phyloP scores from a whole-genome alignment of 2,888 invertebrate species.

The Drymonia ruficornis region DNA sequence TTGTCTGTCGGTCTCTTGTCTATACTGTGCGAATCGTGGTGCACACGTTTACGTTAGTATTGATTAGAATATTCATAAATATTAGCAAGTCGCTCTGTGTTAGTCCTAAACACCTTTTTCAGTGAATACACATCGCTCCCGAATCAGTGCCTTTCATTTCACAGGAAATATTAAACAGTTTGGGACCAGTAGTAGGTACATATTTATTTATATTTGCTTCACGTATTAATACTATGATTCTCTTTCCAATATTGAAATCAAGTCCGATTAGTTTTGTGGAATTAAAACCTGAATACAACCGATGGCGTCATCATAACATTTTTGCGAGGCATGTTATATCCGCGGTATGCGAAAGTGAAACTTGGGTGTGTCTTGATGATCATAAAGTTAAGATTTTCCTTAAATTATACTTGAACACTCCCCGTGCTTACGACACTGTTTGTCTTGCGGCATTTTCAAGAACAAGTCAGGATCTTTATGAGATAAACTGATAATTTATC shows the following conservation, averaged over 20 bases:
- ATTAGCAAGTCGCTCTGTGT: too few species aligned
- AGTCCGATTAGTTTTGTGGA: not conserved
- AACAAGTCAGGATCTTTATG: constrained; percentile 19
- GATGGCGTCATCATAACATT: not conserved
- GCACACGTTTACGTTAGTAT: too few species aligned
- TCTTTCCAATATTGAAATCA: not conserved
- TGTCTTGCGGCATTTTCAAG: constrained; percentile 11
- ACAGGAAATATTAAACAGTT: too few species aligned
- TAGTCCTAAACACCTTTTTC: too few species aligned
- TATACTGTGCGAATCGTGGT: too few species aligned
- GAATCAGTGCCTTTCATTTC: too few species aligned
- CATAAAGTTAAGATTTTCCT: constrained; percentile 5
- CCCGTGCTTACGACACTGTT: constrained; percentile 1
- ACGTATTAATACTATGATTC: too few species aligned
- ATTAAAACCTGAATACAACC: not conserved
- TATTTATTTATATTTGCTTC: too few species aligned
- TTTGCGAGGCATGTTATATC: not conserved
- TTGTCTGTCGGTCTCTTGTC: too few species aligned
- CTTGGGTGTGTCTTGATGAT: not conserved
- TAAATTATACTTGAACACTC: not conserved
- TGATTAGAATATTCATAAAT: too few species aligned
- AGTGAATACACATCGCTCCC: too few species aligned
- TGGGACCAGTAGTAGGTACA: too few species aligned
- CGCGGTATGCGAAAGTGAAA: constrained; percentile 3
- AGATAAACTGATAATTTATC: not conserved